phyloP scores from a whole-genome alignment of 2,888 invertebrate species.

The Limnephilus auricula region DNA sequence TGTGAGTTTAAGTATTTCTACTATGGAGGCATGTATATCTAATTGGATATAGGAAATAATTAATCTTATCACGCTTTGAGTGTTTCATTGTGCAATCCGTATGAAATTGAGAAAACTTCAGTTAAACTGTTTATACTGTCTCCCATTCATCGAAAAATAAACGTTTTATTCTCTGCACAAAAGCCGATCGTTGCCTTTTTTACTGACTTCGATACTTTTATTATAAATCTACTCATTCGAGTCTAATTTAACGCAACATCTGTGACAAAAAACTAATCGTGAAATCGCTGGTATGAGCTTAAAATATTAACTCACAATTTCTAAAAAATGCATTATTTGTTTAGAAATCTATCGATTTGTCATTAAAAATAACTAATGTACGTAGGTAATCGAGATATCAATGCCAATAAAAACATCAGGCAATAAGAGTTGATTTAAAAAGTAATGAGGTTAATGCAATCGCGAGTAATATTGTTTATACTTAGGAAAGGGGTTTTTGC shows the following conservation, averaged over 20 bases:
- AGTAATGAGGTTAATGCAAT: slow-evolving; percentile 41
- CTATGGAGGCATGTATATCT: neutral
- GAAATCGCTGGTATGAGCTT: slow-evolving; percentile 2
- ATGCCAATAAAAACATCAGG: neutral
- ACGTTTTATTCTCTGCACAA: neutral
- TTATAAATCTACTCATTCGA: slow-evolving; percentile 2
- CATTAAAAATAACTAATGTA: neutral
- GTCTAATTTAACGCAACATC: slow-evolving; percentile 2
- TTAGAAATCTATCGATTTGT: slow-evolving; percentile 24
- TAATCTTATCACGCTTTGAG: neutral
- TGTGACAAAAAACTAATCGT: neutral
- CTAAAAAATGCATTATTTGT: slow-evolving; percentile 14
- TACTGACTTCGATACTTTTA: neutral
- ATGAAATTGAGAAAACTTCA: neutral
- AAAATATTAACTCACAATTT: neutral
- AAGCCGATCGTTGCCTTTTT: neutral
- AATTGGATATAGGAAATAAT: neutral
- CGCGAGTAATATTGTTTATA: slow-evolving; percentile 34
- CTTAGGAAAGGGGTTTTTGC: slow-evolving; percentile 30
- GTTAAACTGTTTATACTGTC: neutral
- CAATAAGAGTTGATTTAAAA: neutral
- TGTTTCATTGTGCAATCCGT: neutral
- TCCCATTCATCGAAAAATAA: neutral
- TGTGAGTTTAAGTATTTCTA: neutral
- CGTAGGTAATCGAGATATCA: neutral